phyloP scores from a whole-genome alignment of 2,797 vertebrate species.

The Forpus xanthops region DNA sequence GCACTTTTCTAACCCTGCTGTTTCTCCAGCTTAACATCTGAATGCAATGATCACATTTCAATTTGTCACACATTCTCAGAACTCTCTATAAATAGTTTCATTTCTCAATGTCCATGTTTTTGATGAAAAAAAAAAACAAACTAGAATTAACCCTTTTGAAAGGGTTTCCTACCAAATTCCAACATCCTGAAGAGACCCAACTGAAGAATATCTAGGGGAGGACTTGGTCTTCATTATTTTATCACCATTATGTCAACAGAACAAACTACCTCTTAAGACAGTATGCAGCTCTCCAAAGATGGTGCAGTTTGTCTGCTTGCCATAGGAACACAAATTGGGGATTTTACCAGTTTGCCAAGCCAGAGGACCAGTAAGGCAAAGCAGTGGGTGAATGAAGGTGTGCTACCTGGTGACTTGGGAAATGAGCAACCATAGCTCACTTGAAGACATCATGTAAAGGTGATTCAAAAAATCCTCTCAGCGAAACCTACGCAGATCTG shows the following conservation, averaged over 20 bases:
- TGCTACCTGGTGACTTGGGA: background rate
- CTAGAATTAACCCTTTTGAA: background rate
- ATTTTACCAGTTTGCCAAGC: background rate
- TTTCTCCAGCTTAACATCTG: background rate
- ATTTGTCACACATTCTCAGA: background rate
- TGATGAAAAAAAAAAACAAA: background rate
- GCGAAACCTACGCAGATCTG: background rate
- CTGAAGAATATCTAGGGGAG: background rate
- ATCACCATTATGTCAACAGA: background rate
- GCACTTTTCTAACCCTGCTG: background rate
- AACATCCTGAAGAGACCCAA: background rate
- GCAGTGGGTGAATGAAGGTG: background rate
- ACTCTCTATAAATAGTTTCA: background rate
- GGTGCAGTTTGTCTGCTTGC: background rate
- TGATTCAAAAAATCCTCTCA: background rate
- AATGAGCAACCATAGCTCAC: background rate
- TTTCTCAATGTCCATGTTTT: background rate
- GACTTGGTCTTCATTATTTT: background rate
- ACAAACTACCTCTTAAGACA: background rate
- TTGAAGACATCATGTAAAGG: background rate
- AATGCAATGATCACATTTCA: fast-evolving
- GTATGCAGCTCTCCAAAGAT: background rate
- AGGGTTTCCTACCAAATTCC: background rate
- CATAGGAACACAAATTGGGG: background rate
- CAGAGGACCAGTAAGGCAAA: background rate